Base-by-base conservation (phyloP, 2,797 vertebrate species). In the Vultur gryphus region DNA sequence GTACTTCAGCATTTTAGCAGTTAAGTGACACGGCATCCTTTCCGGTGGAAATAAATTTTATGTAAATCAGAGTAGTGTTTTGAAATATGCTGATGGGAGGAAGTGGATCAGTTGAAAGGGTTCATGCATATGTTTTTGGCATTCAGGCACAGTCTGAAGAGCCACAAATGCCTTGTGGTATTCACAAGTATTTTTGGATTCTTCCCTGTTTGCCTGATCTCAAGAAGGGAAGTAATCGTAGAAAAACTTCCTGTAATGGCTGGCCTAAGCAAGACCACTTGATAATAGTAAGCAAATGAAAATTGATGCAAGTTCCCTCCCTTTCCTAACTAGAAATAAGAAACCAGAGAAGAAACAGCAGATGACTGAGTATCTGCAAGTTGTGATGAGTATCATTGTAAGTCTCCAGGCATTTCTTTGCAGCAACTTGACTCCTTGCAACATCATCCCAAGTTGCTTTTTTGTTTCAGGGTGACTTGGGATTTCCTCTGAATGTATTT, bases 401-500 rank as follows among this genome's bases (percentile, higher is more conserved):
- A 33, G 24, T 29, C 71, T 80, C 75, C 75, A 78, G 49, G 78
- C 55, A 15, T 93, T 95, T 90, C 86, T 93, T 72, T 46, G 29
- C 64, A 73, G 59, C 67, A 48, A 3, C 67, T 84, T 88, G 66
- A 84, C 80, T 93, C 62, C 31, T 70, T 89, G 51, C 7, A 11
- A 44, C 70, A 35, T 71, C 57, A 19, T 77, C 72, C 78, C 80
- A 67, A 57, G 71, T 51, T 26, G 33, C 71, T 87, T 92, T 89
- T 79, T 46, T 58, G 21, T 80, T 80, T 80, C 66, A 51, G 57
- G 29, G 39, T 81, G 82, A 54, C 67, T 92, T 78, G 84, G 86
- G 78, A n/a, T 78, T 93, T 93, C 57, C 75, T 94, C 71, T 95
- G 94, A 94, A 93, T 95, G 93, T 93, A 87, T 94, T 75, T 93